phyloP scores from a whole-genome alignment of 2,113 vertebrate genomes.

The Emberiza fucata region DNA sequence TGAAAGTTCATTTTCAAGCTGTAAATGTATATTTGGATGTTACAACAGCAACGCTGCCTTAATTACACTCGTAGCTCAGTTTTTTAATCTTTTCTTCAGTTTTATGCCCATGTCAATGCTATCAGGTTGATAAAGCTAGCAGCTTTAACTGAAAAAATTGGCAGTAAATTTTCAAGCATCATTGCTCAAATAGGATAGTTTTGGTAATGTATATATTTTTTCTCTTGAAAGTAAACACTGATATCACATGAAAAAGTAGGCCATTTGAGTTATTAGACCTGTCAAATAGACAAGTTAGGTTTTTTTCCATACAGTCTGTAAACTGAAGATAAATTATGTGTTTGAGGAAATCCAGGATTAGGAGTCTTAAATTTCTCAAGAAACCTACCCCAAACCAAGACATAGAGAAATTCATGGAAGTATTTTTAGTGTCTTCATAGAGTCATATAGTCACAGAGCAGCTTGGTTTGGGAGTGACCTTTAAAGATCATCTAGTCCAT shows the following conservation, averaged over 20 bases:
- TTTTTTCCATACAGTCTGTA: not conserved
- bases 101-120: not conserved
- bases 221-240: slow-evolving; percentile 13
- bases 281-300: not conserved
- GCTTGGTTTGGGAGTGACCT: not conserved
- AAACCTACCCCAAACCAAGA: not conserved
- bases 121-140: slow-evolving; percentile 23
- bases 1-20: slow-evolving; percentile 1
- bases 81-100: not conserved
- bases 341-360: not conserved
- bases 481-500: not conserved
- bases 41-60: not conserved
- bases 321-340: not conserved
- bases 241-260: not conserved
- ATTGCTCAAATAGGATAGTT: not conserved
- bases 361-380: not conserved
- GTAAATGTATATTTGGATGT: not conserved
- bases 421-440: not conserved
- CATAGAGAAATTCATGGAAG: not conserved
- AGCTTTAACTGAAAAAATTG: slow-evolving; percentile 17
- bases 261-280: not conserved
- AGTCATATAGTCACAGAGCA: not conserved
- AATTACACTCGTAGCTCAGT: slow-evolving; percentile 28
- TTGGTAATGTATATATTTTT: not conserved
- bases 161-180: slow-evolving; percentile 10